These are phyloP conservation scores for Lithophane socia DNA, from an alignment of 2,888 invertebrate genomes.

Conservation along the genomic window DNA sequence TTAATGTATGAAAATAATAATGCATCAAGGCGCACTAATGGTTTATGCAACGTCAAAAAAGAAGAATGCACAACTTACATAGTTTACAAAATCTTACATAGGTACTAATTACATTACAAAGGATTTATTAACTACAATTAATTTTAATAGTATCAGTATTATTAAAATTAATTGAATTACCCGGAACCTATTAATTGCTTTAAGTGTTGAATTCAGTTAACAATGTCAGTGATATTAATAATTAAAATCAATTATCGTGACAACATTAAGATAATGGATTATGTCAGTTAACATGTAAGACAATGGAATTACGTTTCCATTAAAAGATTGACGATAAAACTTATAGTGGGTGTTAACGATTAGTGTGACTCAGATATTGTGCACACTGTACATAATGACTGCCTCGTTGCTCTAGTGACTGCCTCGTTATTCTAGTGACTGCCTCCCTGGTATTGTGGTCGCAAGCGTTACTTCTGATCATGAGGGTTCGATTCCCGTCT, in stretches of 20 bases:
- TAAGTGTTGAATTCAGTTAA: constrained; percentile 14
- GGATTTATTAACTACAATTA: no score
- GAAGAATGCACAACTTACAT: not conserved
- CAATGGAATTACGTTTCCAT: constrained; percentile 32
- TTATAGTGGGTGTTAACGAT: constrained; percentile 4
- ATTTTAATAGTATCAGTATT: no score
- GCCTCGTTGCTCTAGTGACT: not conserved
- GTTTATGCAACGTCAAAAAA: not conserved
- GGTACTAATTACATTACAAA: not conserved
- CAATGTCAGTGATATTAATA: constrained; percentile 25
- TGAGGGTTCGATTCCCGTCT: no score
- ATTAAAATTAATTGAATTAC: constrained; percentile 7
- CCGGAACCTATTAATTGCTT: constrained; percentile 15
- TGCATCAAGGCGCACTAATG: not conserved
- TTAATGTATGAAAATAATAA: not conserved
- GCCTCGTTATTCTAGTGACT: not conserved
- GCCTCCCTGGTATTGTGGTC: no score
- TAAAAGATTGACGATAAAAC: constrained; percentile 34
- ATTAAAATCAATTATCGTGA: constrained; percentile 50
- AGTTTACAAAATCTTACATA: not conserved
- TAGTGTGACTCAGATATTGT: not conserved
- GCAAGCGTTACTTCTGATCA: not conserved
- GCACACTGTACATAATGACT: not conserved
- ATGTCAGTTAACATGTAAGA: constrained; percentile 14
- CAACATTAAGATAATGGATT: constrained; percentile 27